Evolutionary conservation across 2,888 invertebrate genomes (phyloP).

Genomic region (Tetheella fluctuosa): DNA sequence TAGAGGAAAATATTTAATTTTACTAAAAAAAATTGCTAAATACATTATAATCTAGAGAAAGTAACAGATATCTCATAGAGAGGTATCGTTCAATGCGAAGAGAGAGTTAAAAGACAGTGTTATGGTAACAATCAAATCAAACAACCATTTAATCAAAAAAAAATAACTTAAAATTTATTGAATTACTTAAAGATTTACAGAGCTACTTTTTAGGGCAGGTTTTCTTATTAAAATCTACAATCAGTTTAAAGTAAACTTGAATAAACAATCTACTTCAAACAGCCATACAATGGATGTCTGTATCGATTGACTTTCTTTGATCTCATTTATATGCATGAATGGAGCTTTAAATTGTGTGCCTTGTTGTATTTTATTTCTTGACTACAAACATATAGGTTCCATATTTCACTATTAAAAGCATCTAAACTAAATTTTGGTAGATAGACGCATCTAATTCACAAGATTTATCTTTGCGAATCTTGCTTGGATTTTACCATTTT

Average conservation of each 20-base stretch:
- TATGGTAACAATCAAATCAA: no score
- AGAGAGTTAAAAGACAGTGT: no score
- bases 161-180: not conserved
- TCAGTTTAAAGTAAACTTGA: no score
- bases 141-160: not conserved
- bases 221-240: no score
- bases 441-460: conserved; percentile 43
- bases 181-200: not conserved
- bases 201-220: no score
- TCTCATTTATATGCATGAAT: not conserved
- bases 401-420: conserved; percentile 23
- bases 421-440: conserved; percentile 32
- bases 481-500: conserved; percentile 11
- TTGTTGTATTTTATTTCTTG: not conserved
- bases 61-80: no score
- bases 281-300: no score
- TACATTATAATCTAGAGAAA: no score
- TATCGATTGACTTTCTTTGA: not conserved
- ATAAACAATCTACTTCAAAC: no score
- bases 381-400: not conserved
- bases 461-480: conserved; percentile 38
- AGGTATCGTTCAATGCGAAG: no score
- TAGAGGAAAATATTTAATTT: no score
- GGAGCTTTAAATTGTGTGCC: not conserved
- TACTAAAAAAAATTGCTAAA: no score